Evolutionary conservation across 2,888 invertebrate genomes (phyloP), one percentile per base, ranked within the genome.

Genomic region (Pecten maximus): DNA sequence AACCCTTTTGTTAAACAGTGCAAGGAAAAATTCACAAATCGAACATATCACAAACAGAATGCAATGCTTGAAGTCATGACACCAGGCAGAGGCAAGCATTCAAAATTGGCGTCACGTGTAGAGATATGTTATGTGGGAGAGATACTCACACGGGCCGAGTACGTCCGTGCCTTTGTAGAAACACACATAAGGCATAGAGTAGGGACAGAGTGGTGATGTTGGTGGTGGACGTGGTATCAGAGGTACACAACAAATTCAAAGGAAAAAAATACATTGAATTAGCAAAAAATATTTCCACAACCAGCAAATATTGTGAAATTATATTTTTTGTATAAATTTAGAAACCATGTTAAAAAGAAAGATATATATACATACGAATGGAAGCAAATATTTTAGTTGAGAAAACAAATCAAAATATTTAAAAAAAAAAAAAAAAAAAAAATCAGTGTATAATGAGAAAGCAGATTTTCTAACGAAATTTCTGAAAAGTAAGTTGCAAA

Each of bases 111-210:
- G 35, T 74, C 74, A 23, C 35, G 74, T 74, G 74, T 74, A 74
- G 74, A n/a, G n/a, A 74, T 74, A 74, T 6, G 74, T 74, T 74
- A 74, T 2, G 74, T 35, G 74, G 44, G 88, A 44, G 91, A 40
- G 54, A 90, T 96, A 96, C 96, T 96, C 94, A 96, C 96, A 96
- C 91, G 96, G 96, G 92, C 96, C 95, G 92, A 95, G 94, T 44
- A 94, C 93, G 93, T 95, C 96, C 96, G 96, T 96, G 94, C 95
- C 96, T 96, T 93, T 91, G 91, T 90, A 91, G 89, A 87, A 90
- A 91, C 28, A 39, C 88, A 91, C 60, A 90, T 16, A 88, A 87
- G 89, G 91, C 89, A 93, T 87, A 92, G 91, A 89, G 89, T 60
- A 74, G 35, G 74, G 74, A 74, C 74, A 74, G 74, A 74, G 0